Evolutionary conservation across 2,113 vertebrate genomes (phyloP), one percentile per base, ranked within the genome.

Genomic region (Prolemur simus): DNA sequence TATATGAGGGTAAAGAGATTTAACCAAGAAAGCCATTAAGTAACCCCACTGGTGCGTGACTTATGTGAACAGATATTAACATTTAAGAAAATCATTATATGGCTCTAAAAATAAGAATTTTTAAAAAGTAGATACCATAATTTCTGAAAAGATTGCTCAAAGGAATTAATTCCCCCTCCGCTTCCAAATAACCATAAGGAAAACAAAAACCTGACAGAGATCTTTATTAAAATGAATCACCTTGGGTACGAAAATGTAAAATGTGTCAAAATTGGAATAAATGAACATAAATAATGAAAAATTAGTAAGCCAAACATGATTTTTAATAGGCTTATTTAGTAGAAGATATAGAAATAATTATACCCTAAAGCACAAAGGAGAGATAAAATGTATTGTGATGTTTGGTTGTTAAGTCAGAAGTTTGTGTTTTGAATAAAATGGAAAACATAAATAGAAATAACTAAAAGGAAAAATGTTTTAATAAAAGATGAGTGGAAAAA

Each of bases 231-330:
- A 71, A 78, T 15, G 1, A 92, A 47, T 96, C 42, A 71, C 76
- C 45, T 86, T 21, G 82, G 60, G 54, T 71, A 86, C 73, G 66
- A 74, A 81, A 76, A 81, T 34, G 20, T 52, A 92, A 74, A 80
- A 25, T 37, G 6, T 54, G 9, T 71, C 81, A 89, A 89, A 91
- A 89, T 87, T 45, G 83, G 80, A 95, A 86, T 82, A 96, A 89
- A 58, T 94, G 23, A 90, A 76, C 6, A 58, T 37, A 85, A 92
- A 86, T 71, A 74, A 64, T 45, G 25, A 86, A 71, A 82, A 58
- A 58, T 66, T 45, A 39, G 37, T 47, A 86, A 71, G 32, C 4
- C 6, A 82, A 66, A 11, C 39, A 64, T 52, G 15, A 45, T 64
- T 93, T 81, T 88, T 80, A 80, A 73, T 29, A 88, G 21, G 13